Evolutionary conservation across 2,888 invertebrate species (phyloP).

Genomic region (Creontiades dilutus): DNA sequence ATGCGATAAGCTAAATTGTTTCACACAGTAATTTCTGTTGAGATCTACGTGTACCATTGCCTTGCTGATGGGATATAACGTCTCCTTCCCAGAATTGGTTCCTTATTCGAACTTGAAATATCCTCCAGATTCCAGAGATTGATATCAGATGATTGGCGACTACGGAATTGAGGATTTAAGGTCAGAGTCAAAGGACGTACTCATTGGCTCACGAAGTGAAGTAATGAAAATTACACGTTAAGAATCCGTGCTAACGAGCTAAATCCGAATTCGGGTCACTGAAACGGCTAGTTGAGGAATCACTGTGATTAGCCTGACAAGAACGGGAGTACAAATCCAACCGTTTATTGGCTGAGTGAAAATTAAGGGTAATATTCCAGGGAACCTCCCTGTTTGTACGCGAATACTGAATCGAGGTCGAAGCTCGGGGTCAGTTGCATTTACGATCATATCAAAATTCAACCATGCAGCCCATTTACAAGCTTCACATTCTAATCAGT

Average conservation of each 20-base stretch:
- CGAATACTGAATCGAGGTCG: not conserved
- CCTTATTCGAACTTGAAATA: conserved; percentile 14
- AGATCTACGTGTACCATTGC: no score
- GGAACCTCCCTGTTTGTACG: not conserved
- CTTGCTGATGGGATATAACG: no score
- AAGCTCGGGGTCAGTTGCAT: not conserved
- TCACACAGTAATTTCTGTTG: no score
- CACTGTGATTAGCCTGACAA: not conserved
- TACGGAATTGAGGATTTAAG: not conserved
- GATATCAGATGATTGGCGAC: not conserved
- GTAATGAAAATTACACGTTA: conserved; percentile 36
- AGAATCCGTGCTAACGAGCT: conserved; percentile 11
- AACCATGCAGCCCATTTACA: no score
- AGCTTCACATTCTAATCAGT: no score
- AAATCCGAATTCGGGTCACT: conserved; percentile 28
- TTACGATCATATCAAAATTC: no score
- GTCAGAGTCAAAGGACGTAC: not conserved
- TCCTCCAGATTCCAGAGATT: not conserved
- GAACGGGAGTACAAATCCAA: not conserved
- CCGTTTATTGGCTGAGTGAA: not conserved
- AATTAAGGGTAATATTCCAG: not conserved
- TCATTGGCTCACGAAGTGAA: not conserved
- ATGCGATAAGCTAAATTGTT: no score
- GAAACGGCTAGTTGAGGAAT: not conserved
- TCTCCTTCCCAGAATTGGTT: not conserved